A percentile compares a stretch with the other conserved stretches of the same genome.
phyloP scores from a whole-genome alignment of 2,113 vertebrate genomes.

The Telmatochromis sp. region DNA sequence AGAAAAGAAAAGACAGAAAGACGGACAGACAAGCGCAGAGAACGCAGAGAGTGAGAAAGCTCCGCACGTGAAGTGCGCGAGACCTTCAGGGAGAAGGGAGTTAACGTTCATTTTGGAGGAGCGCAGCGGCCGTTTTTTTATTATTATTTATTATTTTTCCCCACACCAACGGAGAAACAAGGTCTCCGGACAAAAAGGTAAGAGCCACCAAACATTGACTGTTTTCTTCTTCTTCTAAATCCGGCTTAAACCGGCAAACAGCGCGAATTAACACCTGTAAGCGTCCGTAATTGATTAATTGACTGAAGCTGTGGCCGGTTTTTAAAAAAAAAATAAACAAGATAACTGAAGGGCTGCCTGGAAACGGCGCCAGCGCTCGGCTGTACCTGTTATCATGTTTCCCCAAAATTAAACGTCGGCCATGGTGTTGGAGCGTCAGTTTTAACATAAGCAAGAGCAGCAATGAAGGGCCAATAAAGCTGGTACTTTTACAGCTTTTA shows the following conservation, averaged over 20 bases:
- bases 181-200: slow-evolving; percentile 28
- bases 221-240: neutral
- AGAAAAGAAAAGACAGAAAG: slow-evolving; percentile 13
- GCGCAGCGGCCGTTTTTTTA: neutral
- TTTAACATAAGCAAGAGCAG: neutral
- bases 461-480: neutral
- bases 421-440: neutral
- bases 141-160: neutral
- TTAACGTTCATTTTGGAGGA: slow-evolving; percentile 12
- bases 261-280: slow-evolving; percentile 33
- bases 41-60: neutral
- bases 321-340: neutral
- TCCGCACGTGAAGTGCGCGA: slow-evolving; percentile 28
- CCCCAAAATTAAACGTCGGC: neutral
- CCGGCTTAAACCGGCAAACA: neutral
- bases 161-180: neutral
- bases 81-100: slow-evolving; percentile 11
- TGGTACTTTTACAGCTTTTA: neutral
- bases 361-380: neutral
- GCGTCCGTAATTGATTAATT: slow-evolving; percentile 25
- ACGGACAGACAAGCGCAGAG: neutral
- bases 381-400: neutral
- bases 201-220: neutral
- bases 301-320: neutral
- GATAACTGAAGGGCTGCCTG: neutral